Conservation (phyloP, 2,888 invertebrate genomes). For the Venusia cambrica region DNA sequence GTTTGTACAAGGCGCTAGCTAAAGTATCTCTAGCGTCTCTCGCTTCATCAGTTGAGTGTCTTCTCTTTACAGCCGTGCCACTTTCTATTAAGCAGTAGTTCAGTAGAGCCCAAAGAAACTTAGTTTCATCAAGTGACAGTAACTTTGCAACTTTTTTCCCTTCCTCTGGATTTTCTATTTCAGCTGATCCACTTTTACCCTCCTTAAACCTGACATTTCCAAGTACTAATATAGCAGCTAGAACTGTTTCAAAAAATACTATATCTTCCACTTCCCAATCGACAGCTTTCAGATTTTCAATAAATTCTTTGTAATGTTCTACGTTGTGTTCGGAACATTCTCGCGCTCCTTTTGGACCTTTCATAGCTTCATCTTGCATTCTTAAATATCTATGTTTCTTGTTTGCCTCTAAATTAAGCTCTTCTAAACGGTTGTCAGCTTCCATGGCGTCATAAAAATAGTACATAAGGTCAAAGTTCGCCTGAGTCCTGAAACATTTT, state of each 20-base stretch:
- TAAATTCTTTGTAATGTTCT: conserved; percentile 83
- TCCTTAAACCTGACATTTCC: conserved; percentile 91
- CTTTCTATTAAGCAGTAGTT: conserved; percentile 91
- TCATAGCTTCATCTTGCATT: conserved; percentile 78
- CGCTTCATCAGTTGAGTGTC: conserved; percentile 90
- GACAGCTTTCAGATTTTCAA: conserved; percentile 82
- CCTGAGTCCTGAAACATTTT: conserved; percentile 84
- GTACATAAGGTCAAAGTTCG: conserved; percentile 94
- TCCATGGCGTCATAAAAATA: conserved; percentile 93
- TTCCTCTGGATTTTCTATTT: conserved; percentile 87
- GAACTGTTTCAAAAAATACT: conserved; percentile 84
- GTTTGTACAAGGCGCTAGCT: conserved; percentile 90
- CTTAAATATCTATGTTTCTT: conserved; percentile 89
- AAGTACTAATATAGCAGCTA: conserved; percentile 88
- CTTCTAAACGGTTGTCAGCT: conserved; percentile 83
- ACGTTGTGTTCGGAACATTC: conserved; percentile 85
- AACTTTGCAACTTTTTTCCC: conserved; percentile 87
- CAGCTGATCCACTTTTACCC: conserved; percentile 83
- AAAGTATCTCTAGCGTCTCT: conserved; percentile 91
- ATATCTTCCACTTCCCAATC: conserved; percentile 88
- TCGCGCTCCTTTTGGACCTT: conserved; percentile 82
- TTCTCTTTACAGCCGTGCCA: conserved; percentile 84
- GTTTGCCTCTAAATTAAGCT: conserved; percentile 85
- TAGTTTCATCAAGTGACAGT: conserved; percentile 88
- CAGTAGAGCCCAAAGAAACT: conserved; percentile 91